Base-by-base conservation (phyloP, 2,797 vertebrate species). In the Esox masquinongy region DNA sequence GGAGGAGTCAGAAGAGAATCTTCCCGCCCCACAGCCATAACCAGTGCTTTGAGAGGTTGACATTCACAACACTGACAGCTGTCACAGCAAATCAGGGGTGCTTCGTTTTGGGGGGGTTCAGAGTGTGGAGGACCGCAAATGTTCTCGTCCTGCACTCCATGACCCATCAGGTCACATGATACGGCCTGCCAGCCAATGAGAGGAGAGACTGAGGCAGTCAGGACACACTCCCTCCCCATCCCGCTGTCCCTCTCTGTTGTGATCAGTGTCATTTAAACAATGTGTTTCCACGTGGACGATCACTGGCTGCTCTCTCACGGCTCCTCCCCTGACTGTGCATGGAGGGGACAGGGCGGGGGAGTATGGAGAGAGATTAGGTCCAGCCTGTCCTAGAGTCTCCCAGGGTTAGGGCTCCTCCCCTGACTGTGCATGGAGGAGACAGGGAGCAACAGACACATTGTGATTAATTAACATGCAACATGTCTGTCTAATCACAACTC, bases 211-310 rank as follows among this genome's bases (percentile, higher is more conserved):
- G 75, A 82, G 75, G 59, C 24, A 1, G 86, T 87, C 85, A 88
- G 83, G 84, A 90, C 86, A 92, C 88, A 76, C 0, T 67, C 68
- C 79, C 84, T 86, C 85, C 74, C 76, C 73, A 73, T 82, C 75
- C 22, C 43, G 78, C 77, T 74, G 67, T 82, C 87, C 26, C 59
- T 80, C 59, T 80, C 80, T 12, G 14, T 78, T 85, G 80, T 77
- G 78, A 88, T 90, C 82, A 69, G 50, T 70, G 73, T 93, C 88
- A 90, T 92, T 94, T 91, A 91, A 90, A 92, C 91, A 92, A 93
- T 92, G 76, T 81, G 87, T 86, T 91, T 83, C 90, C 88, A 90
- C 90, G 87, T 91, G 89, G 75, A 29, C 87, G 84, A 66, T 56
- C 9, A 64, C n/a, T 49, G 43, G 71, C 68, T 68, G 74, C 51